Evolutionary conservation across 2,113 vertebrate genomes (phyloP).

Genomic region (Notiomystis cincta): DNA sequence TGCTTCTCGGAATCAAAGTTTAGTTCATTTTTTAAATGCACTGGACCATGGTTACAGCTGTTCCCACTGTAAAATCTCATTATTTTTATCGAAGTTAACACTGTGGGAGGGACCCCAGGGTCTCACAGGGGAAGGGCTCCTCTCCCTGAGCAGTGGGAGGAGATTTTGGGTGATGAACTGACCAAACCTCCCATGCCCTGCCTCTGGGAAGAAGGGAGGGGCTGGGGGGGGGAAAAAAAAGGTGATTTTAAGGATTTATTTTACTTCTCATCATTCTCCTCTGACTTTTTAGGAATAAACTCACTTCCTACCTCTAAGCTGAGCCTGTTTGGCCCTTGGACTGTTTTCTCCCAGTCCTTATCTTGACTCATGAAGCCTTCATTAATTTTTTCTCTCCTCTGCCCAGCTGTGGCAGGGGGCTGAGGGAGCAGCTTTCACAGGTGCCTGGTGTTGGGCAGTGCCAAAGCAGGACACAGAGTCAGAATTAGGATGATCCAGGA

Average conservation of each 20-base stretch:
- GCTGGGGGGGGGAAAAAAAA: neutral
- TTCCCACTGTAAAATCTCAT: neutral
- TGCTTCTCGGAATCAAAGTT: neutral
- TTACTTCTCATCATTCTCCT: neutral
- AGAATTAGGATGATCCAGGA: too few relatives aligned
- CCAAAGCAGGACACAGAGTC: too few relatives aligned
- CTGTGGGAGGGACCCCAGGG: neutral
- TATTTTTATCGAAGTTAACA: neutral
- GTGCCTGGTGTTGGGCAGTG: neutral
- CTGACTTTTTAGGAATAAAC: neutral
- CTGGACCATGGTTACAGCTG: neutral
- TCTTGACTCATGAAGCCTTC: neutral
- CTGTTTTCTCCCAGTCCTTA: rapidly evolving
- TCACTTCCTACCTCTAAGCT: neutral
- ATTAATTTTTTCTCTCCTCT: neutral
- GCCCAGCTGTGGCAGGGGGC: too few relatives aligned
- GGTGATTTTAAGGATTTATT: neutral
- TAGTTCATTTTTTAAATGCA: neutral
- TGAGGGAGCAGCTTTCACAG: neutral
- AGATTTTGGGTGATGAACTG: neutral
- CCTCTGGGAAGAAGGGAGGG: neutral
- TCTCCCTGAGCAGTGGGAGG: neutral
- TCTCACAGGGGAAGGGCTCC: too few relatives aligned
- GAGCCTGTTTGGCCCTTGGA: neutral
- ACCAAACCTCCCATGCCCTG: neutral